phyloP scores from a whole-genome alignment of 2,888 invertebrate species.

The Epiblema foenella region DNA sequence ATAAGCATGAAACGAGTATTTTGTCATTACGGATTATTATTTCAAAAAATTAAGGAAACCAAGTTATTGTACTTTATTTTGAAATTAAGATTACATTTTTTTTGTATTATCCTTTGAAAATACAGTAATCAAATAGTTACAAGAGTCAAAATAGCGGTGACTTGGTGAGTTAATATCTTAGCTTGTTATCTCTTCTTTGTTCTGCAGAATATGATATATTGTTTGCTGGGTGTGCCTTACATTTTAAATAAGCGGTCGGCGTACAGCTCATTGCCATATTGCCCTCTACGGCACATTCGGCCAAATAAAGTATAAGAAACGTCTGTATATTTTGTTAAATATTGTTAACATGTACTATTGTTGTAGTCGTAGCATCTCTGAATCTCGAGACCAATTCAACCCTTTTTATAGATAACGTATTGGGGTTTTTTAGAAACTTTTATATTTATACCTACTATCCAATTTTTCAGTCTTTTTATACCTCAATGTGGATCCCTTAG shows the following conservation, averaged over 20 bases:
- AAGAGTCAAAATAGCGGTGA: no score
- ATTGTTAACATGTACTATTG: conserved; percentile 73
- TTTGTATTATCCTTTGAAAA: no score
- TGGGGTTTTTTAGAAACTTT: conserved; percentile 78
- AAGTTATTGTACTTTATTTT: no score
- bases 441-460: conserved; percentile 70
- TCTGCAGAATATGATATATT: no score
- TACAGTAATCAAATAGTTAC: no score
- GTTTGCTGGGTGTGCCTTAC: not conserved
- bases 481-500: conserved; percentile 75
- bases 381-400: conserved; percentile 82
- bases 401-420: conserved; percentile 75
- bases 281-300: conserved; percentile 41
- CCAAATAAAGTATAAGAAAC: conserved; percentile 52
- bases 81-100: no score
- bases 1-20: no score
- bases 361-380: conserved; percentile 75
- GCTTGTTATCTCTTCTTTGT: no score
- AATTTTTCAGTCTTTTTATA: conserved; percentile 78
- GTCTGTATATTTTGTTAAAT: conserved; percentile 79
- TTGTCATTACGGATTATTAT: no score
- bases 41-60: no score
- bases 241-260: conserved; percentile 2
- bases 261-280: conserved; percentile 22
- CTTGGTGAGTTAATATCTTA: no score